A percentile compares a stretch with the other conserved stretches of the same genome.
Conservation (phyloP, 2,888 invertebrate genomes). For the Meiosimyza decipiens region DNA sequence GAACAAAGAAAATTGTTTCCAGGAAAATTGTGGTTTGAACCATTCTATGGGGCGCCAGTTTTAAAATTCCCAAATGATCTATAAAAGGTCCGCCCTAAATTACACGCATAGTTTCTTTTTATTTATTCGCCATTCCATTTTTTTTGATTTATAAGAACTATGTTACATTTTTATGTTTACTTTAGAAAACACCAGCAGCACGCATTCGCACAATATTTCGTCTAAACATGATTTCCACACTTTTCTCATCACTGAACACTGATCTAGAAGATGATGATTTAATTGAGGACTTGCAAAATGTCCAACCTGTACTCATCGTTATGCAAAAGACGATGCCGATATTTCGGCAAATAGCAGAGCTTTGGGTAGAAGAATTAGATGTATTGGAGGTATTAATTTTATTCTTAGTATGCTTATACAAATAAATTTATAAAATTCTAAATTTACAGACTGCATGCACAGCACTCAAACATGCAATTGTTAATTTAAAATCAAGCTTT, state of each 20-base stretch:
- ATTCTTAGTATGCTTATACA: neutral
- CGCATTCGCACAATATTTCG: constrained; percentile 71
- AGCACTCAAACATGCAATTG: constrained; percentile 78
- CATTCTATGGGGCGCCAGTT: too few species aligned
- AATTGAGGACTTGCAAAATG: constrained; percentile 57
- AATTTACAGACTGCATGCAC: constrained; percentile 76
- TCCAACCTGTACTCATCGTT: constrained; percentile 72
- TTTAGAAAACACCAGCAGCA: constrained; percentile 68
- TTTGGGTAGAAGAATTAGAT: constrained; percentile 73
- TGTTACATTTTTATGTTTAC: too few species aligned
- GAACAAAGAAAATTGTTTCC: too few species aligned
- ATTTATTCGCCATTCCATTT: too few species aligned
- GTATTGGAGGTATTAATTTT: constrained; percentile 71
- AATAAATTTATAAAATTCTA: constrained; percentile 24
- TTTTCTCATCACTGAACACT: constrained; percentile 73
- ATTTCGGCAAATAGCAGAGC: constrained; percentile 71
- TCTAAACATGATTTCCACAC: constrained; percentile 76
- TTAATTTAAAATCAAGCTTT: constrained; percentile 78
- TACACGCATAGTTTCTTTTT: too few species aligned
- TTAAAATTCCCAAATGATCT: too few species aligned
- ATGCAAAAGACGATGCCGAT: constrained; percentile 74
- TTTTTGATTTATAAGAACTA: too few species aligned
- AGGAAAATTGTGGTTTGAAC: too few species aligned
- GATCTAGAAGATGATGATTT: constrained; percentile 64
- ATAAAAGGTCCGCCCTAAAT: too few species aligned